phyloP scores from a whole-genome alignment of 2,797 vertebrate genomes.

The Myotis vivesi region DNA sequence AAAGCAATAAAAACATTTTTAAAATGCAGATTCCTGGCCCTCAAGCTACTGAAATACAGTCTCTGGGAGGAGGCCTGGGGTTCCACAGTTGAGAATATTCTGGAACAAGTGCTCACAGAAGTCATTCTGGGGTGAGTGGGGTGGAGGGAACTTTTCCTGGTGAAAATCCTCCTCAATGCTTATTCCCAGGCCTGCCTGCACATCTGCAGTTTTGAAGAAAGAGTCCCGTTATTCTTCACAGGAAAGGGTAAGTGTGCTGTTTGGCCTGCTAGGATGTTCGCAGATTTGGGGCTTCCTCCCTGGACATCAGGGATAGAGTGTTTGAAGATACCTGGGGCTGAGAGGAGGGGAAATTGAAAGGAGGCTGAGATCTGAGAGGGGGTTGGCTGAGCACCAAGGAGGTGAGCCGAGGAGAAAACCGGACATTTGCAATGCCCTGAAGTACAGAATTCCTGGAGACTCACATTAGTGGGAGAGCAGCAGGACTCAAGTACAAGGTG shows the following conservation, averaged over 20 bases:
- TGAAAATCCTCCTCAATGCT: neutral
- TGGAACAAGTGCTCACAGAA: neutral
- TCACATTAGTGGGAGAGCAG: neutral
- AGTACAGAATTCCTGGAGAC: neutral
- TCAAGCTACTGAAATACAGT: neutral
- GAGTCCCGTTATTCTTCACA: no score
- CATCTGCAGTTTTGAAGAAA: neutral
- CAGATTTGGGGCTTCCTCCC: neutral
- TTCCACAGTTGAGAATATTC: neutral
- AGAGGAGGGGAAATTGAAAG: fast-evolving
- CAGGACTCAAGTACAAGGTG: neutral
- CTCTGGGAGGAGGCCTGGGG: neutral
- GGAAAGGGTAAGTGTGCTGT: fast-evolving
- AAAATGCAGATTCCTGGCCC: neutral
- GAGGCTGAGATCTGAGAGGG: neutral
- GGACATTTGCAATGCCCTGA: neutral
- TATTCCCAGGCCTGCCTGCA: neutral
- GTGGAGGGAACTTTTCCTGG: neutral
- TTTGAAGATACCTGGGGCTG: neutral
- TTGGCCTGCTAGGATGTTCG: neutral
- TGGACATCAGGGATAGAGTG: no score
- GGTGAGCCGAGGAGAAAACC: neutral
- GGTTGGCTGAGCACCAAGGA: fast-evolving
- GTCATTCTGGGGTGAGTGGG: neutral
- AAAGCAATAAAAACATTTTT: neutral